Evolutionary conservation across 2,888 invertebrate genomes (phyloP), one percentile per base, ranked within the genome.

Genomic region (Patella caerulea): DNA sequence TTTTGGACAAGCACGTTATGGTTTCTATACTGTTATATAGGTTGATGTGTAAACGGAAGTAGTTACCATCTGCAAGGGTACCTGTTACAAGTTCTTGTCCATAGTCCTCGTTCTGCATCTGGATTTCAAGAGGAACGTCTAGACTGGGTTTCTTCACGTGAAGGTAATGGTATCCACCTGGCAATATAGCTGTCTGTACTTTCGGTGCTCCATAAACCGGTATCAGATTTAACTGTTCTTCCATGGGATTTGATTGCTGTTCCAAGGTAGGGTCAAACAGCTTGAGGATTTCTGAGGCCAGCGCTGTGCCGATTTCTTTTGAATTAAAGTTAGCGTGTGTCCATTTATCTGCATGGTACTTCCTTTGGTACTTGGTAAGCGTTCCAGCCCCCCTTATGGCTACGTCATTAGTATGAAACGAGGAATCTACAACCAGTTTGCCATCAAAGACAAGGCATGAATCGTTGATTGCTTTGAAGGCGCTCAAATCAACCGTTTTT

Each of bases 331-430:
- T 89, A 59, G 87, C 85, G 79, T 92, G 92, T 14, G 88, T 87
- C 91, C 91, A 91, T 34, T 89, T 86, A 72, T 91, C 91, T 52
- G 90, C 89, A 82, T 92, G 90, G 83, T 92, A 92, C 59, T 86
- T 87, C 24, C 92, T 83, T 84, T 91, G 88, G 86, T 88, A 92
- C 83, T 92, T 92, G 17, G 92, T 92, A 74, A 91, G 78, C 2
- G 91, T 86, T 17, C 92, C 92, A 15, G 91, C 92, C 2, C 88
- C 91, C 45, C 91, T 79, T 74, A 92, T 91, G 5, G 89, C 80
- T 24, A 90, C 88, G 80, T 92, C 92, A 84, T 91, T 92, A 45
- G 92, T 92, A 84, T 91, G 91, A 86, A 92, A 92, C 52, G 85
- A 86, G 5, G 91, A 88, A 83, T 92, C 92, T 76, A 92, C 91